Evolutionary conservation across 2,797 vertebrate species (phyloP), one percentile per base, ranked within the genome.

Genomic region (Gymnothorax javanicus): DNA sequence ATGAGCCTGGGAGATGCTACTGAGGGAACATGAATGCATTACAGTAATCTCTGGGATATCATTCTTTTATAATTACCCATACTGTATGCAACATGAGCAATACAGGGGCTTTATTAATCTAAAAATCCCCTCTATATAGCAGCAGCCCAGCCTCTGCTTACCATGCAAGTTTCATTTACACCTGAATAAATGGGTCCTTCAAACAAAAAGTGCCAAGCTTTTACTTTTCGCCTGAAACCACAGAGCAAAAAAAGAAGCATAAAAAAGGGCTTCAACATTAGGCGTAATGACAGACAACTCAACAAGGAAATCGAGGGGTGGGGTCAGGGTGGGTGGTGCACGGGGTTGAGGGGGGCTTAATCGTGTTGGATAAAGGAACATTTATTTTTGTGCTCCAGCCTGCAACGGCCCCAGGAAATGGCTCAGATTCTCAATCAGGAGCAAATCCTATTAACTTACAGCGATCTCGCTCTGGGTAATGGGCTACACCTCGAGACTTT

Each of bases 371-470:
- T 95, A 94, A 95, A 95, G 93, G 93, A 92, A 94, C 94, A 92
- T 95, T 96, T 96, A 95, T 96, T 94, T 95, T 95, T 95, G 95
- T 94, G 94, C 94, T 92, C 90, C 88, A 88, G 93, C 89, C 94
- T 95, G 94, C 94, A 94, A 94, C 94, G 92, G 94, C 94, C 93
- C 89, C 93, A 95, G 94, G 95, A 95, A 96, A 94, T 93, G 91
- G 93, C 94, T 93, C 92, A 90, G 94, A 92, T 93, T 94, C 94
- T 95, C 94, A 93, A 94, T 95, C 92, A 89, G 90, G 92, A 94
- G 92, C 93, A 95, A 95, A 95, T 95, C 93, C 94, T 95, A 95
- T 95, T 95, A 94, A 94, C 93, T 95, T 95, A 94, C 95, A 95
- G 93, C 91, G 91, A 93, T 94, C 92, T 94, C 93, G 93, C 94